Percentiles rank a stretch among this genome's conserved stretches.
These are phyloP conservation scores for Crotalus horridus DNA, from an alignment of 2,113 vertebrate genomes.

Conservation along the genomic window DNA sequence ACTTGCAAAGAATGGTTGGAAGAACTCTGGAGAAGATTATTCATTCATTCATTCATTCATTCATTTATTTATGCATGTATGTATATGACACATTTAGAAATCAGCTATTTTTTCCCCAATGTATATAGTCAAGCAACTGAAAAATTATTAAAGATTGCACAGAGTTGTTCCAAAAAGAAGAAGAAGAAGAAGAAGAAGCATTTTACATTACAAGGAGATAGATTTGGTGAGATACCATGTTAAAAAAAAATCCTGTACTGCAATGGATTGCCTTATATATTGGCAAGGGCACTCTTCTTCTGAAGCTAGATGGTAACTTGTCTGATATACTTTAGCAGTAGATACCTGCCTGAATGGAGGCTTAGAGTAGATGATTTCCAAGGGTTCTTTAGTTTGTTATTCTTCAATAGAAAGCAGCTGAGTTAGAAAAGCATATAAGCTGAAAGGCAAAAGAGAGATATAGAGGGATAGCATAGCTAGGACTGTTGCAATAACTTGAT, in stretches of 20 bases:
- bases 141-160: background rate
- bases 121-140: background rate
- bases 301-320: background rate
- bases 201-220: background rate
- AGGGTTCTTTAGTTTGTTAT: background rate
- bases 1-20: background rate
- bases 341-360: background rate
- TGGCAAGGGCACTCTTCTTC: background rate
- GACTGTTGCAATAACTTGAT: background rate
- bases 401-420: background rate
- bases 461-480: background rate
- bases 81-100: too few species aligned
- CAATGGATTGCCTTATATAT: background rate
- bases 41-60: too few species aligned
- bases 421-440: background rate
- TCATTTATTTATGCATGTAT: too few species aligned
- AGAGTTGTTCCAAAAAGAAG: background rate
- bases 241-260: background rate
- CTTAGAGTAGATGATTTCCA: background rate
- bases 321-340: background rate
- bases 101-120: background rate
- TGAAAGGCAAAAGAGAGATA: background rate
- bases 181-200: background rate
- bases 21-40: background rate
- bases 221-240: background rate